Conservation (phyloP, 2,113 vertebrate species). For the Dromiciops gliroides region DNA sequence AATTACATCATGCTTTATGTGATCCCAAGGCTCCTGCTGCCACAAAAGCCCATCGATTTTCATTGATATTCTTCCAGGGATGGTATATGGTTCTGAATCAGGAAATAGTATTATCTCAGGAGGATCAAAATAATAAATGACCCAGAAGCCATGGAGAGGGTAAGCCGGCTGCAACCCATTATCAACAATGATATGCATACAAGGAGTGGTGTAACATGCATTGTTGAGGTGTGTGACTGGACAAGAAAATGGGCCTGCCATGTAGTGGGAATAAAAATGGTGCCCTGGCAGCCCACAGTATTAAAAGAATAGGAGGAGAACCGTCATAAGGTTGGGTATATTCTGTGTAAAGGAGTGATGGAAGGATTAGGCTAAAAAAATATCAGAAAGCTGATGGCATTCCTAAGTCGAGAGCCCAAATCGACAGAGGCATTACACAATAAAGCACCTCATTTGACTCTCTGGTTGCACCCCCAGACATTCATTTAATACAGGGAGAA, state of each 20-base stretch:
- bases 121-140: not conserved
- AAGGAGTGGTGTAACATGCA: not conserved
- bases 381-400: not conserved
- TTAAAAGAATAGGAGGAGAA: not conserved
- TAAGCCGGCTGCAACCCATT: not conserved
- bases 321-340: not conserved
- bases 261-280: not conserved
- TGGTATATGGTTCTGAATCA: not conserved
- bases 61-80: not conserved
- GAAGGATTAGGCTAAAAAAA: not conserved
- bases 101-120: not conserved
- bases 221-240: not conserved
- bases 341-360: not conserved
- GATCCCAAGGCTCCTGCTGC: not conserved
- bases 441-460: not conserved
- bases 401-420: not conserved
- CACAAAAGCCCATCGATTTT: not conserved
- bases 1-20: not conserved
- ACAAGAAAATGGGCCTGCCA: not conserved
- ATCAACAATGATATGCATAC: not conserved
- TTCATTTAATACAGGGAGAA: not conserved
- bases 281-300: not conserved
- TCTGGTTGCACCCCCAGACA: not conserved
- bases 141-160: not conserved
- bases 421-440: not conserved